phyloP scores from a whole-genome alignment of 1,140 invertebrate genomes.

The Bacillus rossius region DNA sequence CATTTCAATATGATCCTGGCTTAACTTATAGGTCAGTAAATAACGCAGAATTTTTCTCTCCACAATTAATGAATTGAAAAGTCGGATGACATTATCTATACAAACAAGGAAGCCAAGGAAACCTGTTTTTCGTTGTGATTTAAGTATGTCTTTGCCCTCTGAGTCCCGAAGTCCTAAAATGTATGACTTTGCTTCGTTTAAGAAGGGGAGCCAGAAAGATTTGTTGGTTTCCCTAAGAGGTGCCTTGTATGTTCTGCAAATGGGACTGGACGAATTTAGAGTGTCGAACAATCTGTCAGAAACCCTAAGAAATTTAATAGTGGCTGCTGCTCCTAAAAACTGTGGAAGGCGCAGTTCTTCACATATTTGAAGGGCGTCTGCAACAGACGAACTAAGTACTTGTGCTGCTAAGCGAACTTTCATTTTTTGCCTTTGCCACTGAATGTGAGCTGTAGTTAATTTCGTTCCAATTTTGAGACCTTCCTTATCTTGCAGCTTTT shows the following conservation, averaged over 20 bases:
- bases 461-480: constrained; percentile 1
- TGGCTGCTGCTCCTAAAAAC: neutral
- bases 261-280: neutral
- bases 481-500: neutral
- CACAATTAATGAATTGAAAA: neutral
- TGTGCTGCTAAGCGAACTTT: constrained; percentile 3
- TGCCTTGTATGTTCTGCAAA: neutral
- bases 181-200: neutral
- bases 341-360: neutral
- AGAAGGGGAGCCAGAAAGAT: neutral
- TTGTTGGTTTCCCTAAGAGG: neutral
- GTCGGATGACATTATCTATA: neutral
- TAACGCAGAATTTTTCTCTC: neutral
- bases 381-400: neutral
- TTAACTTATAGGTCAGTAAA: neutral
- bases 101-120: neutral
- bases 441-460: constrained; percentile 6
- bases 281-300: neutral
- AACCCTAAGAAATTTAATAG: neutral
- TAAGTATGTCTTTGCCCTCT: neutral
- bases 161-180: neutral
- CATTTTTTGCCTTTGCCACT: constrained; percentile 1
- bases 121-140: neutral
- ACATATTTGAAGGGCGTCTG: neutral
- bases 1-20: neutral